Base-by-base conservation (phyloP, 2,797 vertebrate genomes). In the Peromyscus melanophrys region DNA sequence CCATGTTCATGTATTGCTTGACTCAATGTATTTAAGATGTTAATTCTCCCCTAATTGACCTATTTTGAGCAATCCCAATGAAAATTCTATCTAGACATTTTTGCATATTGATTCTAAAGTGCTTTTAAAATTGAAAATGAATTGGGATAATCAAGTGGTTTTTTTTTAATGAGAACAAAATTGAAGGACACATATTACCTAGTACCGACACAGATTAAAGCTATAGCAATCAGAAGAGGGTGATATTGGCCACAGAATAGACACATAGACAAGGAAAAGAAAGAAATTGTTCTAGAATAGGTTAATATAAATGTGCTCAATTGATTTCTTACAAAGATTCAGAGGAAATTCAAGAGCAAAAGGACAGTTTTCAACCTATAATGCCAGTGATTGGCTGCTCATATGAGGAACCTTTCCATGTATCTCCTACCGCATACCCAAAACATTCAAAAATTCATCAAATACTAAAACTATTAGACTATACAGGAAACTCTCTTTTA, bases 321-420 rank as follows among this genome's bases (percentile, higher is more conserved):
- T 4, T 87, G 29, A 85, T 23, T 85, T 83, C 80, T 76, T 76
- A 82, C 11, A 84, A 88, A 84, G 14, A 81, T 69, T 9, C 4
- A 94, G 90, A 96, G 57, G 46, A 61, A 88, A 59, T 84, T 84
- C 19, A 88, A 40, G 23, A 88, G 77, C 27, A n/a, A 93, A 92
- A 69, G 2, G 46, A 84, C 31, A 87, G 25, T 88, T 55, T 87
- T 95, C 37, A 96, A 80, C 46, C 82, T 92, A 83, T 43, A 29
- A n/a, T 83, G 13, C 1, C 57, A 73, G 14, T 4, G 76, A 77
- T 37, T 67, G 43, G 8, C 57, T 19, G 76, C 37, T 21, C 55
- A 67, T 25, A 40, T 67, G 13, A 46, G 75, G 83, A 63, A 90
- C 6, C 4, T 95, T 77, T 25, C 34, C 52, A 77, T 78, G 11